These are phyloP conservation scores for Cecropterus lyciades DNA, from an alignment of 1,140 invertebrate genomes.

Conservation along the genomic window DNA sequence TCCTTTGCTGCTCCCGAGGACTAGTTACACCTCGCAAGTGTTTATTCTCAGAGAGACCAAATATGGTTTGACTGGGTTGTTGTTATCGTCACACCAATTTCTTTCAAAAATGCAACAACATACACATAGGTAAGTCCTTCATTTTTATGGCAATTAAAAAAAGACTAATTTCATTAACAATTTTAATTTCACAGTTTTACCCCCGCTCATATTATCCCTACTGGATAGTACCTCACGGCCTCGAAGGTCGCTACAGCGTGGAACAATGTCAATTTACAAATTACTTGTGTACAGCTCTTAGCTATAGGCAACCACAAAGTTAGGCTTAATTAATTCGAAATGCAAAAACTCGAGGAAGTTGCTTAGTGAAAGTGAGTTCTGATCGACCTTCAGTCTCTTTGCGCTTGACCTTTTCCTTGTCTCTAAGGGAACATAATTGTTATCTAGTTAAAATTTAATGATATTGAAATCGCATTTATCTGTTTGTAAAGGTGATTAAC, in stretches of 20 bases:
- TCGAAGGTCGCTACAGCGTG: not conserved
- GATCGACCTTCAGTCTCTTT: constrained; percentile 15
- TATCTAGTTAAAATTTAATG: constrained; percentile 9
- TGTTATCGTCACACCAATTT: too few species aligned
- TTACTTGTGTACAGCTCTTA: not conserved
- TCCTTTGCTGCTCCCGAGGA: too few species aligned
- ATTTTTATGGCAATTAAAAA: too few species aligned
- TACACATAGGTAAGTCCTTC: too few species aligned
- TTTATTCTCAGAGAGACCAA: too few species aligned
- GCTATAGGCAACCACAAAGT: not conserved
- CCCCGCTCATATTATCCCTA: too few species aligned
- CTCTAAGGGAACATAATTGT: constrained; percentile 8
- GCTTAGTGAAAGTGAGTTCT: constrained; percentile 19
- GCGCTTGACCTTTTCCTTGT: constrained; percentile 16
- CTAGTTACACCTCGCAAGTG: too few species aligned
- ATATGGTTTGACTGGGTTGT: too few species aligned
- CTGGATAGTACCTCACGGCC: too few species aligned
- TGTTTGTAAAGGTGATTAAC: not conserved
- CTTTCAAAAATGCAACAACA: too few species aligned
- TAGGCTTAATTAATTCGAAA: constrained; percentile 14
- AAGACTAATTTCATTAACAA: too few species aligned
- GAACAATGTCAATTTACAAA: not conserved
- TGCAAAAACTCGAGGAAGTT: constrained; percentile 21
- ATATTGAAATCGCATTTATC: not conserved
- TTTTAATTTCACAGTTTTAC: too few species aligned